Percentiles rank a stretch among this genome's conserved stretches.
Evolutionary conservation across 2,113 vertebrate species (phyloP).

Genomic region (Varanus salvator): DNA sequence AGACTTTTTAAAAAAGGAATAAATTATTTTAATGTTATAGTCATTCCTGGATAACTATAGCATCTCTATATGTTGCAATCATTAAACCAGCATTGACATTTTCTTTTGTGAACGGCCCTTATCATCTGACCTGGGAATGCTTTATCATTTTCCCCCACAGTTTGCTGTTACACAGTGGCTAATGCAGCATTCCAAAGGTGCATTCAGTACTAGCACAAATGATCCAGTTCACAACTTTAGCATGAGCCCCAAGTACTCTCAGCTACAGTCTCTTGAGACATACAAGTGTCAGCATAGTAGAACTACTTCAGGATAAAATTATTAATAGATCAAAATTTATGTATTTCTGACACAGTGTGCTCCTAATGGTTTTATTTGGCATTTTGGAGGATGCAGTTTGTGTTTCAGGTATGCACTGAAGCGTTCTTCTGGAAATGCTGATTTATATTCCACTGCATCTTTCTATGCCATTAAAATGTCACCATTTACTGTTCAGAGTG

Average conservation of each 20-base stretch:
- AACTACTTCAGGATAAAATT: slow-evolving; percentile 54
- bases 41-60: not conserved
- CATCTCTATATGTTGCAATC: slow-evolving; percentile 2
- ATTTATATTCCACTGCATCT: slow-evolving; percentile 48
- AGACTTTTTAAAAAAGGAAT: not conserved
- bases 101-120: not conserved
- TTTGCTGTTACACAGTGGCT: slow-evolving; percentile 49
- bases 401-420: not conserved
- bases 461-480: slow-evolving; percentile 49
- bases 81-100: not conserved
- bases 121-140: not conserved
- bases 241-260: slow-evolving; percentile 41
- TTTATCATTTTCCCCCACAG: slow-evolving; percentile 25
- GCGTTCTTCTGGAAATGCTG: slow-evolving; percentile 64
- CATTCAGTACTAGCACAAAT: slow-evolving; percentile 52
- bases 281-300: slow-evolving; percentile 52
- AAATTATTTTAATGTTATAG: not conserved
- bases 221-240: slow-evolving; percentile 41
- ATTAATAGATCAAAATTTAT: slow-evolving; percentile 63
- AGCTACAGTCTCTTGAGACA: slow-evolving; percentile 55
- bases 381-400: slow-evolving; percentile 60
- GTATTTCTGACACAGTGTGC: slow-evolving; percentile 49
- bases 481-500: slow-evolving; percentile 60
- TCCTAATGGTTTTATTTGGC: slow-evolving; percentile 61
- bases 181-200: slow-evolving; percentile 43